phyloP scores from a whole-genome alignment of 2,888 invertebrate genomes.

The Netelia fuscicornis region DNA sequence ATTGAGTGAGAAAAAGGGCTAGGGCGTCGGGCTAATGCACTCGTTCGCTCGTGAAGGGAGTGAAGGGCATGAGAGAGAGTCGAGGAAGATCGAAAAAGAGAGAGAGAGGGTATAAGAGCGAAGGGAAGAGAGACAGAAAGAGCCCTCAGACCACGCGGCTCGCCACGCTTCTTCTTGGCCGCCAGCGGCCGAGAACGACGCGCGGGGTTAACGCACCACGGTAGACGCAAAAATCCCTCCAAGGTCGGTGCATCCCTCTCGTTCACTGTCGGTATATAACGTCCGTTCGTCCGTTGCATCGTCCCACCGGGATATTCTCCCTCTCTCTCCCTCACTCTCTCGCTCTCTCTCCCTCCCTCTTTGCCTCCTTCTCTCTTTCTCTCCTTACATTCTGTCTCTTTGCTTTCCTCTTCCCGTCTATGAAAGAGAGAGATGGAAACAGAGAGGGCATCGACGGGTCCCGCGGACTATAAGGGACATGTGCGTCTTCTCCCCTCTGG shows the following conservation, averaged over 20 bases:
- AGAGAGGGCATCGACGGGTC: neutral
- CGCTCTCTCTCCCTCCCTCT: neutral
- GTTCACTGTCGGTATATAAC: slow-evolving; percentile 63
- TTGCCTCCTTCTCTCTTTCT: slow-evolving; percentile 63
- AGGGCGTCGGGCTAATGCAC: slow-evolving; percentile 59
- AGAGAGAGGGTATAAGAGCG: slow-evolving; percentile 61
- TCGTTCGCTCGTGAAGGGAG: slow-evolving; percentile 50
- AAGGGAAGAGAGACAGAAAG: slow-evolving; percentile 65
- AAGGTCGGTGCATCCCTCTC: slow-evolving; percentile 84
- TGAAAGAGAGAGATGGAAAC: slow-evolving; percentile 21
- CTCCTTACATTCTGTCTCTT: slow-evolving; percentile 52
- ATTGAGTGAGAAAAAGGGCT: slow-evolving; percentile 65
- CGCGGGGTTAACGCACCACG: slow-evolving; percentile 82
- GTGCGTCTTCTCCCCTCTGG: neutral
- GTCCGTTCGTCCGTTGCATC: slow-evolving; percentile 56
- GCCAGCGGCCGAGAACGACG: slow-evolving; percentile 52
- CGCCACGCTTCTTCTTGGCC: slow-evolving; percentile 66
- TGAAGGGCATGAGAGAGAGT: slow-evolving; percentile 57
- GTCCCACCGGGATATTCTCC: slow-evolving; percentile 57
- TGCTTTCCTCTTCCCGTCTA: slow-evolving; percentile 2
- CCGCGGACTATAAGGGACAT: neutral
- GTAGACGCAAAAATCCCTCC: slow-evolving; percentile 85
- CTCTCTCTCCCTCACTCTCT: slow-evolving; percentile 56
- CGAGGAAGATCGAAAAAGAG: slow-evolving; percentile 52
- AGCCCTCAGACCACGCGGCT: slow-evolving; percentile 61